Base-by-base conservation (phyloP, 1,140 invertebrate genomes). In the Stenopsyche tienmushanensis region DNA sequence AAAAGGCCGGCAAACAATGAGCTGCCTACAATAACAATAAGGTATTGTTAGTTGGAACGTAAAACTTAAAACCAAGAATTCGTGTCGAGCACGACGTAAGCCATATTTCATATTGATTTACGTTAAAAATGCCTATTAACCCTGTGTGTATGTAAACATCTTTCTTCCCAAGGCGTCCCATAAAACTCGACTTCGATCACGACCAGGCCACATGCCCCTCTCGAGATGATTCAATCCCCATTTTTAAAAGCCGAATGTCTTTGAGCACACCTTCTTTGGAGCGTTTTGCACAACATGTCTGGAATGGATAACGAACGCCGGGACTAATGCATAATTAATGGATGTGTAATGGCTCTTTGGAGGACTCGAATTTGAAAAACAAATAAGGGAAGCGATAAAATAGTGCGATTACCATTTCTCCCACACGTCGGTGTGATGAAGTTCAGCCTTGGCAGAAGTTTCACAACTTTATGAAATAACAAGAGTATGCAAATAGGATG, bases 401-500 rank as follows among this genome's bases (percentile, higher is more conserved):
- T 34, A 34, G 29, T 5, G 29, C 13, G 5, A 34, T 34, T 7
- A 34, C 13, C 5, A 34, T 34, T 34, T 34, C 29, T 34, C 29
- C 29, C 29, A 34, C 29, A 34, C 29, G 29, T 13, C 5, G 13
- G 13, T 34, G 13, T 34, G 13, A 34, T 34, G 29, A 34, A 20
- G 9, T 21, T 24, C 18, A 50, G 24, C 58, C 58, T 62, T 50
- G 58, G n/a, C 7, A 9, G 15, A 26, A 62, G 47, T 62, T 62
- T 50, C 47, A 52, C 60, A 52, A 53, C 49, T 62, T 62, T 52
- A 62, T 62, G 60, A 62, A 62, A 62, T 62, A 62, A 62, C 49
- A 52, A 62, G 41, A 60, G 60, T 60, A 62, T 62, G 60, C 60
- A 62, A 62, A 62, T 62, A 62, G 60, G 60, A 62, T 62, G 47